A percentile compares a stretch with the other conserved stretches of the same genome.
These are phyloP conservation scores for Adelphocoris suturalis DNA, from an alignment of 2,888 invertebrate genomes.

Conservation along the genomic window DNA sequence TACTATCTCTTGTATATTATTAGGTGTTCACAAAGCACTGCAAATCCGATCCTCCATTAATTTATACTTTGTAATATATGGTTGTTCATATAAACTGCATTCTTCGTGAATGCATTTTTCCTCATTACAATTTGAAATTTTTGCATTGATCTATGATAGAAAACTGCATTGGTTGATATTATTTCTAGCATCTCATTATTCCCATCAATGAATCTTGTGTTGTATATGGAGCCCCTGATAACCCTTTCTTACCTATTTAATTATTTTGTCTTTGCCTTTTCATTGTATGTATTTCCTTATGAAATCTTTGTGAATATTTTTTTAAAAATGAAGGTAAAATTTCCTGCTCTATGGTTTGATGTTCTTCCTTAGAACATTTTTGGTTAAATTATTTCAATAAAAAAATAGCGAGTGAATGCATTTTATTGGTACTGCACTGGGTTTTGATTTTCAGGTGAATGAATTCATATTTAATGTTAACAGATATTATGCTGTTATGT, in stretches of 20 bases:
- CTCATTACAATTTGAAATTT: slow-evolving; percentile 43
- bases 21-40: slow-evolving; percentile 52
- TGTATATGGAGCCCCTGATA: slow-evolving; percentile 22
- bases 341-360: neutral
- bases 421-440: neutral
- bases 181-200: slow-evolving; percentile 41
- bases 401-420: neutral
- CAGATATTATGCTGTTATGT: no score
- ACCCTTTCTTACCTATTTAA: neutral
- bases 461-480: neutral
- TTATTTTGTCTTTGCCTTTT: neutral
- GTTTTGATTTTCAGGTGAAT: neutral
- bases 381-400: neutral
- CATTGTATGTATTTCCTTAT: neutral
- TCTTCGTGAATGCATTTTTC: slow-evolving; percentile 59
- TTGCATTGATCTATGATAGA: slow-evolving; percentile 65
- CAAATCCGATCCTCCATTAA: neutral
- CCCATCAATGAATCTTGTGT: slow-evolving; percentile 51
- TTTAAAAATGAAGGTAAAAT: neutral
- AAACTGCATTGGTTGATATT: slow-evolving; percentile 37
- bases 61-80: neutral
- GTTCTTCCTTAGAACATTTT: slow-evolving; percentile 6
- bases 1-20: slow-evolving; percentile 45
- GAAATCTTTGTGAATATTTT: neutral
- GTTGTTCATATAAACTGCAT: slow-evolving; percentile 46